Evolutionary conservation across 2,797 vertebrate species (phyloP).

Genomic region (Pelochelys cantorii): DNA sequence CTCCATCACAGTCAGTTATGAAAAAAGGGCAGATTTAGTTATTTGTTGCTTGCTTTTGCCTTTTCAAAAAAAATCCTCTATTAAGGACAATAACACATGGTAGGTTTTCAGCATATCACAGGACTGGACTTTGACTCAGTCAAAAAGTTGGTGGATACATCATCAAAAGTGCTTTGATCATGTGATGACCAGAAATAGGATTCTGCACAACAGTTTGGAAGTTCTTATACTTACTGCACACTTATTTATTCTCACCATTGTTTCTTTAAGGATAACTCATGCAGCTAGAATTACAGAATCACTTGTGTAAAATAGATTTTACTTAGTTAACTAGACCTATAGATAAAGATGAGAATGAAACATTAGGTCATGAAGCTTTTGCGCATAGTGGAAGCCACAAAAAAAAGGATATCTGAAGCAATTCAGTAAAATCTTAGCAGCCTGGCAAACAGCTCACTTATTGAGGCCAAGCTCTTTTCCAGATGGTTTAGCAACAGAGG

Average conservation of each 20-base stretch:
- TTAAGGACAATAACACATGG: background rate
- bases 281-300: slow-evolving; percentile 16
- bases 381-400: slow-evolving; percentile 31
- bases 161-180: background rate
- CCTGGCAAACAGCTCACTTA: slow-evolving; percentile 39
- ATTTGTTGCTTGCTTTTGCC: background rate
- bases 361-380: slow-evolving; percentile 24
- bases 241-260: background rate
- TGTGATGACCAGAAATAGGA: background rate
- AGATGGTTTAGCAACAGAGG: slow-evolving; percentile 57
- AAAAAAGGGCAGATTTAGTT: background rate
- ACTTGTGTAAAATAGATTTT: background rate
- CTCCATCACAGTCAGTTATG: background rate
- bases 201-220: background rate
- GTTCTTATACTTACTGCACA: background rate
- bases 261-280: background rate
- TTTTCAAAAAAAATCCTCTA: background rate
- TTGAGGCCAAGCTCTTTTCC: slow-evolving; percentile 49
- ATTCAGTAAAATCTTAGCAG: slow-evolving; percentile 70
- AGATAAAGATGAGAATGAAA: background rate
- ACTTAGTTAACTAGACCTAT: background rate
- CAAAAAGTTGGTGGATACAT: background rate
- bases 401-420: slow-evolving; percentile 63
- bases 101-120: background rate
- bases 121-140: background rate